Evolutionary conservation across 2,888 invertebrate species (phyloP).

Genomic region (Brachyptera risi): DNA sequence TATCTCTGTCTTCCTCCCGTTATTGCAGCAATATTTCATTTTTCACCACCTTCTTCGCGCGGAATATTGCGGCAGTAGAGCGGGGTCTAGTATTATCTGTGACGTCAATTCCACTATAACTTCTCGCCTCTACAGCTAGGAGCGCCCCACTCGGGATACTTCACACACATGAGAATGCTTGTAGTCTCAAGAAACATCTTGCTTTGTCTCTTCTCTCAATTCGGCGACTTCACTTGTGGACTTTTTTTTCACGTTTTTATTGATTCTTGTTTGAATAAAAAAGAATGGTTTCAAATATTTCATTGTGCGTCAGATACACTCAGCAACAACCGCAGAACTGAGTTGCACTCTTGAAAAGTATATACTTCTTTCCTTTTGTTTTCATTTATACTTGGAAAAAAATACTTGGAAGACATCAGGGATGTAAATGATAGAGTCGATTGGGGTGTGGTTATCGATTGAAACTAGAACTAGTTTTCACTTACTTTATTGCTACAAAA

Average conservation of each 20-base stretch:
- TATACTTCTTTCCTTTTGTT: too few species aligned
- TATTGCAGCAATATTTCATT: slow-evolving; percentile 27
- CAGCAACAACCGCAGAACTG: too few species aligned
- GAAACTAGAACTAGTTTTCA: too few species aligned
- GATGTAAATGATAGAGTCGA: too few species aligned
- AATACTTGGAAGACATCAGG: too few species aligned
- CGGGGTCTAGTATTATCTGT: slow-evolving; percentile 23
- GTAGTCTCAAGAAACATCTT: slow-evolving; percentile 4
- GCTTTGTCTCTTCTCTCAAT: slow-evolving; percentile 17
- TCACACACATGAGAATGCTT: neutral
- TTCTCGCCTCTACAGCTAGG: slow-evolving; percentile 7
- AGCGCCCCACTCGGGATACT: neutral
- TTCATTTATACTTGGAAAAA: too few species aligned
- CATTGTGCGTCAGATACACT: neutral
- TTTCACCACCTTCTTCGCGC: slow-evolving; percentile 13
- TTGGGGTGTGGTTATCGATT: too few species aligned
- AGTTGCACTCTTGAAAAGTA: too few species aligned
- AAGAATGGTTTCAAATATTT: neutral
- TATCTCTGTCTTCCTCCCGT: slow-evolving; percentile 18
- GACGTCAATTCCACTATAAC: slow-evolving; percentile 12
- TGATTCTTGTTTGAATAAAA: slow-evolving; percentile 2
- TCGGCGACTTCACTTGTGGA: neutral
- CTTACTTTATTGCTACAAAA: too few species aligned
- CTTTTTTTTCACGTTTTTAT: slow-evolving; percentile 12
- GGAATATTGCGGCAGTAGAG: slow-evolving; percentile 14